Base-by-base conservation (phyloP, 2,113 vertebrate species). In the Pteruthius melanotis region DNA sequence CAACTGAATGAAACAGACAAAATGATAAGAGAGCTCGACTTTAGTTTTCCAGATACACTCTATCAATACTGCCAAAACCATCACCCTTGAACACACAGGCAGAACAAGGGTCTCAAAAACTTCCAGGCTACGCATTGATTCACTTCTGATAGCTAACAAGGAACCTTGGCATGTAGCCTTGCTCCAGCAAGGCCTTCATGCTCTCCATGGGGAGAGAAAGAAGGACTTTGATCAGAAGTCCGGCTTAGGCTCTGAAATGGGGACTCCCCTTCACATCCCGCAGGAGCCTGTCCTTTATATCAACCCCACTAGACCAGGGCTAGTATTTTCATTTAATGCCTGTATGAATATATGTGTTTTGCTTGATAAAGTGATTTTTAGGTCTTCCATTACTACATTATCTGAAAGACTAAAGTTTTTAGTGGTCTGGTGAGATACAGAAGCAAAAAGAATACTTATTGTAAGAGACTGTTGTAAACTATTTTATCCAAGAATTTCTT, bases 261-360 rank as follows among this genome's bases (percentile, higher is more conserved):
- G 5, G 8, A 2, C 9, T 68, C 12, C 19, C 12, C 6, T 71
- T 57, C 40, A 64, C 5, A 44, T 11, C 4, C 11, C 0, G 0
- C 12, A 68, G 33, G 24, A 69, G 4, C 18, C 35, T 77, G 15
- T n/a, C 33, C 33, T 80, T 89, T 37, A 4, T 24, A 37, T 52
- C 0, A 4, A 64, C 10, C 6, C 19, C 21, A 9, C 7, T 4
- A 11, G 9, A 64, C 47, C 35, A 49, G 17, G 23, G 37, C 6
- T 19, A 35, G 9, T 15, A 65, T 83, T 95, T 85, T 54, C 3
- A 66, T 47, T 78, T 65, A 90, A 72, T 60, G 27, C 8, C 53
- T 13, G 8, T 15, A 68, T 1, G 1, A 79, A 5, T 31, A 56
- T 28, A 50, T 5, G 3, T 39, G 44, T 49, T 72, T 19, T 86